Percentiles rank a stretch among this genome's conserved stretches.
Conservation (phyloP, 2,797 vertebrate genomes). For the Acanthis flammea region DNA sequence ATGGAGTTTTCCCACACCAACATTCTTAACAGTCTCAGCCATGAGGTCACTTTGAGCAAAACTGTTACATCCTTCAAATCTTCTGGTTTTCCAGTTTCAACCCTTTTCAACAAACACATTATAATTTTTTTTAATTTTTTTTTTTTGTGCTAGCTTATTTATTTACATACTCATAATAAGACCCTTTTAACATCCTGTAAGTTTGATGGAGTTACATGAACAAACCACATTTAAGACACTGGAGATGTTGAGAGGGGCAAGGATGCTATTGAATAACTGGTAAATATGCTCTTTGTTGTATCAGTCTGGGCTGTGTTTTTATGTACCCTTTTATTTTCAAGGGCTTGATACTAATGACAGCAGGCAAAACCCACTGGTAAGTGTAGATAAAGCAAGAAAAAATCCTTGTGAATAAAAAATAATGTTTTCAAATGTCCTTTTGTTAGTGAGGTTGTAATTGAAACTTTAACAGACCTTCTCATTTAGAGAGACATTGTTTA, state of each 20-base stretch:
- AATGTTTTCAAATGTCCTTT: not conserved
- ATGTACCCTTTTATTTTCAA: not conserved
- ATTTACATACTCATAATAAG: not conserved
- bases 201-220: slow-evolving; percentile 63
- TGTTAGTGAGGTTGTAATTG: not conserved
- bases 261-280: slow-evolving; percentile 66
- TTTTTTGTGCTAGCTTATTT: not conserved
- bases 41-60: not conserved
- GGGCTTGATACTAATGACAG: not conserved
- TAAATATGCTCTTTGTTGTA: slow-evolving; percentile 72
- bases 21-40: not conserved
- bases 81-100: rapidly evolving
- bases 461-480: not conserved
- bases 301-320: slow-evolving; percentile 59
- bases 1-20: not conserved
- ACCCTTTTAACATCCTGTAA: slow-evolving; percentile 39
- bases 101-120: not conserved
- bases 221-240: slow-evolving; percentile 5
- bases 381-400: not conserved
- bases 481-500: not conserved
- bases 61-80: not conserved
- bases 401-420: not conserved
- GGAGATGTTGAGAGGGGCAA: not conserved
- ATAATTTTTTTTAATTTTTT: not conserved
- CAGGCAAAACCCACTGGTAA: not conserved